Conservation (phyloP, 2,888 invertebrate species). For the Myopa tessellatipennis region DNA sequence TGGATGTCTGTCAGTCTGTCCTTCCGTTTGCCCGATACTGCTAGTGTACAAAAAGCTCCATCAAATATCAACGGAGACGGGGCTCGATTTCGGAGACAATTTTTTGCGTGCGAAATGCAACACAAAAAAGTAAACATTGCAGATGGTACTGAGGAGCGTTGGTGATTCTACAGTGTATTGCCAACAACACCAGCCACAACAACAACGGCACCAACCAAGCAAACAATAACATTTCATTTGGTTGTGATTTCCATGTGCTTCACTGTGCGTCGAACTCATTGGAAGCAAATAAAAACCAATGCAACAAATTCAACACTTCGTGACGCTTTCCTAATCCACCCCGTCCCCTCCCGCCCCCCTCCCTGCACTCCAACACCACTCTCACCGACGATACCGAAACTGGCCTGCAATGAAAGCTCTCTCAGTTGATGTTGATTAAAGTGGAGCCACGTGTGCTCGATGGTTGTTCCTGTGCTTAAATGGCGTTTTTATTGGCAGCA, state of each 20-base stretch:
- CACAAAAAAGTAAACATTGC: too few relatives aligned
- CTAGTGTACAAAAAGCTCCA: neutral
- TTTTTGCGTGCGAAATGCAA: neutral
- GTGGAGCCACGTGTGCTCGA: conserved; percentile 51
- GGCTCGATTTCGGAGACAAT: neutral
- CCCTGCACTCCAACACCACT: neutral
- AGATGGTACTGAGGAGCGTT: too few relatives aligned
- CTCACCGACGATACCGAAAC: neutral
- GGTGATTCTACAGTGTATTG: neutral
- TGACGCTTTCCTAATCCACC: neutral
- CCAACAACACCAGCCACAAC: neutral
- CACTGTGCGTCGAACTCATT: neutral
- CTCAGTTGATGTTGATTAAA: conserved; percentile 51
- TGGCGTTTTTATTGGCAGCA: conserved; percentile 36
- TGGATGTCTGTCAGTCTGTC: neutral
- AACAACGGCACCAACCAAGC: neutral
- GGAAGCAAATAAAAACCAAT: neutral
- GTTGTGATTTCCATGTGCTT: conserved; percentile 27
- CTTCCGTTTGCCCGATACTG: neutral
- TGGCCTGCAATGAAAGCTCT: conserved; percentile 4
- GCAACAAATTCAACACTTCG: neutral
- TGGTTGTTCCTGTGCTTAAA: conserved; percentile 43
- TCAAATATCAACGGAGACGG: neutral
- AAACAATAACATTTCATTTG: conserved; percentile 22
- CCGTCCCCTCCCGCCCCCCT: neutral